Conservation (phyloP, 2,797 vertebrate species). For the Danio choprae region DNA sequence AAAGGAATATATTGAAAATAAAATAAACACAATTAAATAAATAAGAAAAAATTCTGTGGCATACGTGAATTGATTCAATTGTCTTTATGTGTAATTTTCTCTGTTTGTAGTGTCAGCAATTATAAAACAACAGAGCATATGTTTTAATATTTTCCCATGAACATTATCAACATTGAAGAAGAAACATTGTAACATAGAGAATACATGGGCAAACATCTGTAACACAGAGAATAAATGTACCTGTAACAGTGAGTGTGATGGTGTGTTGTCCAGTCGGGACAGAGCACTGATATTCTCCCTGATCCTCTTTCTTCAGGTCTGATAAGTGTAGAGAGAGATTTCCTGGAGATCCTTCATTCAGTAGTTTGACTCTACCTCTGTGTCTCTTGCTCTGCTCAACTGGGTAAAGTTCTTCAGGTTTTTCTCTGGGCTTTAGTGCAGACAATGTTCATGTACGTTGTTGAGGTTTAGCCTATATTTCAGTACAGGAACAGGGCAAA, state of each 20-base stretch:
- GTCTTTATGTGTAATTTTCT: too few species aligned
- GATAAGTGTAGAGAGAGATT: slow-evolving; percentile 34
- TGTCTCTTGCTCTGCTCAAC: neutral
- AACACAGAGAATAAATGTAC: neutral
- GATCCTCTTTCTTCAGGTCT: neutral
- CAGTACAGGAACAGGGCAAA: slow-evolving; percentile 27
- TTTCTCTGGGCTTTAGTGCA: neutral
- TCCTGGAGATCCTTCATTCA: neutral
- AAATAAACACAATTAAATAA: too few species aligned
- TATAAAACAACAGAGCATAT: too few species aligned
- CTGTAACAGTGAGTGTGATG: neutral
- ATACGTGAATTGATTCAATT: too few species aligned
- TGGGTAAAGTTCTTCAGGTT: neutral
- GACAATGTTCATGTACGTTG: neutral
- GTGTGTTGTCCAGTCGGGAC: neutral
- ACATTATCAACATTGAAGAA: too few species aligned
- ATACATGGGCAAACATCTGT: too few species aligned
- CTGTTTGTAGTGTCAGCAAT: too few species aligned
- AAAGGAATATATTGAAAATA: too few species aligned
- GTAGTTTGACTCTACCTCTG: neutral
- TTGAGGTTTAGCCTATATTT: neutral
- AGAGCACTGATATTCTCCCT: slow-evolving; percentile 17
- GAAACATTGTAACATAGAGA: too few species aligned
- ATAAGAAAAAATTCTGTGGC: too few species aligned
- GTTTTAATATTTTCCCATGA: too few species aligned